Conservation (phyloP, 37 sponge, comb jelly and placozoan species). For the Amphimedon queenslandica region DNA sequence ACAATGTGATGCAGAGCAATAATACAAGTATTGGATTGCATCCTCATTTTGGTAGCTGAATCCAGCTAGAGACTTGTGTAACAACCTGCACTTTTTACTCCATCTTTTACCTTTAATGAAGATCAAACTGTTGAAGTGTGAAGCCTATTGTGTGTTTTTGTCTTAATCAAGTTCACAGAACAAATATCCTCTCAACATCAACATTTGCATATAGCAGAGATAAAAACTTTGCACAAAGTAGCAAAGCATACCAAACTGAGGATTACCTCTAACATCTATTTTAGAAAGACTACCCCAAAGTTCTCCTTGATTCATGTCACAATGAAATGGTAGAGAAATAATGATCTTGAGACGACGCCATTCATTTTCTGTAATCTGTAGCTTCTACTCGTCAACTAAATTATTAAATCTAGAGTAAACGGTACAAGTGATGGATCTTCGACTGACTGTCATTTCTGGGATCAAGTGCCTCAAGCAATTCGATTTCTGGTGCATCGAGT, state of each 20-base stretch:
- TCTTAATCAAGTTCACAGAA: neutral
- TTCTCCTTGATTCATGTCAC: neutral
- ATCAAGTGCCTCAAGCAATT: neutral
- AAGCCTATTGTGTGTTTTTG: neutral
- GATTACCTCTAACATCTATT: neutral
- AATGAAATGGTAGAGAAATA: neutral
- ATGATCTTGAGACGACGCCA: neutral
- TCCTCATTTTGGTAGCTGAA: neutral
- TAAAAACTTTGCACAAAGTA: too few species aligned
- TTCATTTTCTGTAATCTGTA: neutral
- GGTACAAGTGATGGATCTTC: neutral
- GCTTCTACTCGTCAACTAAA: neutral
- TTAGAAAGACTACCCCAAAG: neutral
- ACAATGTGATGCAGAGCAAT: neutral
- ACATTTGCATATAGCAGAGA: neutral
- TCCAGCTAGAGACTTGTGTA: neutral
- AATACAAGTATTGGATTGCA: neutral
- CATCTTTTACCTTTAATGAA: neutral
- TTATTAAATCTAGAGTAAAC: neutral
- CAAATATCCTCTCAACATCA: neutral
- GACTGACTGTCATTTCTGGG: neutral
- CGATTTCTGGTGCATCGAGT: neutral
- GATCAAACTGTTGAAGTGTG: neutral
- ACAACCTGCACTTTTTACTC: neutral
- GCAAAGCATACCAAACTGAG: neutral